Evolutionary conservation across 2,113 vertebrate species (phyloP).

Genomic region (Gnathonemus echidnorhynchus): DNA sequence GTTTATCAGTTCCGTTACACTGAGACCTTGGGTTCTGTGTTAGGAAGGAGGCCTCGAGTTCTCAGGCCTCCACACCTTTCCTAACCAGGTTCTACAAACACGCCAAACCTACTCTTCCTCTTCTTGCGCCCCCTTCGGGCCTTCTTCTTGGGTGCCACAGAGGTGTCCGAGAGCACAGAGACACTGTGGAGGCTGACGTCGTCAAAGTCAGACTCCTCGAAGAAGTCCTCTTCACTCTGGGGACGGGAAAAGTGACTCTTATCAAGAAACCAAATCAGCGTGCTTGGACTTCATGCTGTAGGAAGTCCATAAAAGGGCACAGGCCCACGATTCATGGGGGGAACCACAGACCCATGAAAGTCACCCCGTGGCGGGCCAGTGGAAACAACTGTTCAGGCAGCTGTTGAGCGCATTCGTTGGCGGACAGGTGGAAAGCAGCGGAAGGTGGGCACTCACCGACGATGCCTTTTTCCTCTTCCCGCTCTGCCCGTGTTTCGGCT

Average conservation of each 20-base stretch:
- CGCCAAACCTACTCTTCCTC: constrained; percentile 75
- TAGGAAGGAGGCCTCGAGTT: background rate
- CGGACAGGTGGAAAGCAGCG: background rate
- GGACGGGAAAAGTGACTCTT: background rate
- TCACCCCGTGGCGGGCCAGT: background rate
- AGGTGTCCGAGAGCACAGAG: constrained; percentile 82
- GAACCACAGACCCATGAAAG: background rate
- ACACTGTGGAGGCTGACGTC: constrained; percentile 91
- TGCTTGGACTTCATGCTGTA: background rate
- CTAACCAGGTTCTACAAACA: background rate
- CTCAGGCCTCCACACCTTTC: background rate
- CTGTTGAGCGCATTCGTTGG: background rate
- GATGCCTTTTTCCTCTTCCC: constrained; percentile 93
- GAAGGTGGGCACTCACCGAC: constrained; percentile 64
- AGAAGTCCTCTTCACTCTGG: constrained; percentile 93
- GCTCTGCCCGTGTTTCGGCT: constrained; percentile 79
- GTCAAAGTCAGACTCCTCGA: constrained; percentile 91
- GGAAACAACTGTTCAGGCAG: background rate
- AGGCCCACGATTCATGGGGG: background rate
- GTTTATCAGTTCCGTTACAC: background rate
- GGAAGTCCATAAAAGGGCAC: background rate
- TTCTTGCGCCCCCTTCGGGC: constrained; percentile 80
- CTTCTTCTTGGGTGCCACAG: constrained; percentile 75
- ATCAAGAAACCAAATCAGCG: background rate
- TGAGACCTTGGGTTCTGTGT: background rate